Evolutionary conservation across 2,113 vertebrate species (phyloP).

Genomic region (Blennius ocellaris): DNA sequence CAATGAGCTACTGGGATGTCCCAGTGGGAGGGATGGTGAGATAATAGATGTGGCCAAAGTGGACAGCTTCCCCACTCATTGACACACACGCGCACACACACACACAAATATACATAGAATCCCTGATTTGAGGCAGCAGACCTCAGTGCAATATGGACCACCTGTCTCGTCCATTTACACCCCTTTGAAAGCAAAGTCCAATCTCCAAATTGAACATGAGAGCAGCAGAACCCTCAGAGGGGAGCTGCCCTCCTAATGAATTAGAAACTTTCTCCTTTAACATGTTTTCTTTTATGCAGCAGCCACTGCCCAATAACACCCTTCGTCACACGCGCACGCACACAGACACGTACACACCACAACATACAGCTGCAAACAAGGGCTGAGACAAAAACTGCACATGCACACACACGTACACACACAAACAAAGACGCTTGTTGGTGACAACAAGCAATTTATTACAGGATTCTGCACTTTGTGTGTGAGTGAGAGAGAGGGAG

Average conservation of each 20-base stretch:
- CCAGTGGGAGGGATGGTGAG: constrained; percentile 77
- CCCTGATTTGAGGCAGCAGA: constrained; percentile 60
- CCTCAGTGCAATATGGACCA: constrained; percentile 50
- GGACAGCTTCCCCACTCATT: constrained; percentile 56
- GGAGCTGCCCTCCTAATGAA: constrained; percentile 77
- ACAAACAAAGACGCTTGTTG: constrained; percentile 60
- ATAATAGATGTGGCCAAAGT: constrained; percentile 83
- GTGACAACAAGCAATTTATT: constrained; percentile 45
- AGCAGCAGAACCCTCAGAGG: constrained; percentile 67
- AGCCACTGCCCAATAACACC: constrained; percentile 6
- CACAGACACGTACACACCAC: constrained; percentile 1
- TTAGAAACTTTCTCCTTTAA: constrained; percentile 78
- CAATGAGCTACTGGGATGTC: constrained; percentile 79
- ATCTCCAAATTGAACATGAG: constrained; percentile 84
- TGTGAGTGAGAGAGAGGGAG: constrained; percentile 25
- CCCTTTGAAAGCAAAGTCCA: constrained; percentile 74
- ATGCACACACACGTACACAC: constrained; percentile 9
- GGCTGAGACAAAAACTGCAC: constrained; percentile 3
- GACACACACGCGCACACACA: constrained; percentile 1
- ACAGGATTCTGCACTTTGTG: constrained; percentile 25
- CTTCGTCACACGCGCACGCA: constrained; percentile 11
- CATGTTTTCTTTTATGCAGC: constrained; percentile 63
- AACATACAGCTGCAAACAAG: constrained; percentile 25
- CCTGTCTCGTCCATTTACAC: constrained; percentile 67
- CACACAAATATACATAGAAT: constrained; percentile 33